phyloP scores from a whole-genome alignment of 2,113 vertebrate genomes.

The Calyptomena viridis region DNA sequence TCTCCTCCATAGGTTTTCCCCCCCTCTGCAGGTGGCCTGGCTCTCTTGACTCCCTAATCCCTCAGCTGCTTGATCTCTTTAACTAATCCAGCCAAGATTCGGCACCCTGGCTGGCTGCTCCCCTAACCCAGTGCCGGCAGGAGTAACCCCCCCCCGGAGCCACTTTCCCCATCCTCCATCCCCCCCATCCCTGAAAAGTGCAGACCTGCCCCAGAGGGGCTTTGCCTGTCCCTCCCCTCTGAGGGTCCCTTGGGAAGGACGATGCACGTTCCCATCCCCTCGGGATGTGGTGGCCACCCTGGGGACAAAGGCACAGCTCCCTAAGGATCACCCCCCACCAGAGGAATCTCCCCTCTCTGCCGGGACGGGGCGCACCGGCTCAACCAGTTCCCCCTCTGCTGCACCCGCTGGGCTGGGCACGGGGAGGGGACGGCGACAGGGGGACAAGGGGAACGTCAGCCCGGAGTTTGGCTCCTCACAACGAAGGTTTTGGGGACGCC shows the following conservation, averaged over 20 bases:
- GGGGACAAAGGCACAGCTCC: not conserved
- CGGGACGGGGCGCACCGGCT: not conserved
- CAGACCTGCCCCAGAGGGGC: accelerated
- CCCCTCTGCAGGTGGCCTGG: not conserved
- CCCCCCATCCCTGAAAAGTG: accelerated
- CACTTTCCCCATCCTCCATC: not conserved
- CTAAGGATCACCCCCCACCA: not conserved
- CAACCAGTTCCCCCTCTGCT: conserved; percentile 15
- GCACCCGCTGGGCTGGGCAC: conserved; percentile 15
- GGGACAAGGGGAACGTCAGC: not conserved
- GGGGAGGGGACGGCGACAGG: not conserved
- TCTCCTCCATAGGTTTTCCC: not conserved
- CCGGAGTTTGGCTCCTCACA: accelerated
- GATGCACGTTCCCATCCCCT: accelerated
- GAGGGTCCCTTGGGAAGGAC: accelerated
- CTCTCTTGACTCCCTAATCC: conserved; percentile 42
- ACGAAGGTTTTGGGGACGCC: accelerated
- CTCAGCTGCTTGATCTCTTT: not conserved
- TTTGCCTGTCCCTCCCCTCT: not conserved
- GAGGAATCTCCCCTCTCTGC: conserved; percentile 36
- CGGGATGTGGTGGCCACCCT: not conserved
- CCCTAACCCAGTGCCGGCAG: not conserved
- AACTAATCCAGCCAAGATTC: conserved; percentile 7
- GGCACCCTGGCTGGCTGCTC: not conserved
- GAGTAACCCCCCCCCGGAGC: accelerated